Evolutionary conservation across 2,113 vertebrate genomes (phyloP), one percentile per base, ranked within the genome.

Genomic region (Actinemys pallida): DNA sequence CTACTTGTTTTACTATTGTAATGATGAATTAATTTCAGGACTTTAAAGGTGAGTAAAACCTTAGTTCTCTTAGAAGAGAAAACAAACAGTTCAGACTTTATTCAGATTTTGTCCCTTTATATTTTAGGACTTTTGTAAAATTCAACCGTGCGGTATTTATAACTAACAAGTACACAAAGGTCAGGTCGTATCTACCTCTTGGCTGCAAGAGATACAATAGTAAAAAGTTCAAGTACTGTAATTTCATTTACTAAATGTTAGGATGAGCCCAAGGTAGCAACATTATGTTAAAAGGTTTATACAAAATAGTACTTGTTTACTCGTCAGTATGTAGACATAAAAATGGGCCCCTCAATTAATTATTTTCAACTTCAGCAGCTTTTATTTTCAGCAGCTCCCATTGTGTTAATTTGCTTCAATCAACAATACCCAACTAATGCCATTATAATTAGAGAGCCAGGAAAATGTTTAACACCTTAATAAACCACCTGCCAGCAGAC

Each of bases 1-100:
- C 94, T 86, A 81, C 90, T 97, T 97, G 95, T 97, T 92, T 95
- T 25, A 53, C 95, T 79, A 35, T 93, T 89, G 95, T 92, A 93
- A 49, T 76, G 91, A 94, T 83, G 95, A 95, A 95, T 94, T 95
- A 92, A 84, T 81, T 89, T 94, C 96, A 91, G 90, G 91, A 95
- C 11, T 45, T 1, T 25, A 59, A 90, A 94, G 84, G 89, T 62
- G 69, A 81, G 10, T 75, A 80, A 90, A 87, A 94, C 93, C 90
- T 78, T 42, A 12, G 25, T 62, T 94, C 83, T 78, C 81, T 25
- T 93, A 72, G 89, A 56, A 88, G 84, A 80, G 45, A 84, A 96
- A 94, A 94, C 39, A 97, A 97, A 95, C 85, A 91, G 87, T 89
- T 94, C 85, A 2, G 2, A 45, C 69, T 94, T 90, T 90, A 85